These are phyloP conservation scores for Megalopta genalis DNA, from an alignment of 1,140 invertebrate genomes.

Conservation along the genomic window DNA sequence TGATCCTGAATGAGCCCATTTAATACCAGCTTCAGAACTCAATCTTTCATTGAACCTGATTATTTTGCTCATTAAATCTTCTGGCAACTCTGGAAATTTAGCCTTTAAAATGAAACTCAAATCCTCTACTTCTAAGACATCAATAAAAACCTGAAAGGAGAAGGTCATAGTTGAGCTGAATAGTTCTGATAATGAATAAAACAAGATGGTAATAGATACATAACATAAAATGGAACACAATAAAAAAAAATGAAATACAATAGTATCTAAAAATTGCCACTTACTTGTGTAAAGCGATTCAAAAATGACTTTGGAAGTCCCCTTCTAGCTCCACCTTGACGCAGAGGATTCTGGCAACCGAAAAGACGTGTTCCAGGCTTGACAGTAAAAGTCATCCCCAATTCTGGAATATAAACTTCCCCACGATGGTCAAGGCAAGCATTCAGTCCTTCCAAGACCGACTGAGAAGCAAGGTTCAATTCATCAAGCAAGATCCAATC, in stretches of 20 bases:
- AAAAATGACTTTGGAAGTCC: constrained; percentile 98
- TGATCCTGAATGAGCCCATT: constrained; percentile 88
- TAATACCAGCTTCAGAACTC: constrained; percentile 82
- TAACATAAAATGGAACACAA: no score
- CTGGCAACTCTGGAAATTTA: constrained; percentile 81
- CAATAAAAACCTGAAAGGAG: constrained; percentile 87
- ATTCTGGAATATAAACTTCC: constrained; percentile 97
- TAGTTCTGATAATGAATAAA: no score
- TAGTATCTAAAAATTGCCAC: constrained; percentile 14
- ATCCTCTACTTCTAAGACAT: constrained; percentile 89
- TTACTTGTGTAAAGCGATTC: constrained; percentile 97
- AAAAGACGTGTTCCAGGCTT: constrained; percentile 92
- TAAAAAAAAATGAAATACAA: no score
- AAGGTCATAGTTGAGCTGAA: no score
- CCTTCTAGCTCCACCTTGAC: constrained; percentile 96
- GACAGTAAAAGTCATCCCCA: constrained; percentile 91
- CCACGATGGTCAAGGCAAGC: constrained; percentile 98
- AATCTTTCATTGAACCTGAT: constrained; percentile 90
- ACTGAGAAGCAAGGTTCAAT: constrained; percentile 98
- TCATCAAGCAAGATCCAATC: constrained; percentile 99
- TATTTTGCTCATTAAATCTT: constrained; percentile 85
- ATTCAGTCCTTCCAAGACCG: constrained; percentile 98
- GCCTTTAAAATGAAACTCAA: constrained; percentile 83
- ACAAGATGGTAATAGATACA: no score
- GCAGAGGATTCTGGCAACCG: constrained; percentile 98